Evolutionary conservation across 2,888 invertebrate species (phyloP).

Genomic region (Drosophila testacea): DNA sequence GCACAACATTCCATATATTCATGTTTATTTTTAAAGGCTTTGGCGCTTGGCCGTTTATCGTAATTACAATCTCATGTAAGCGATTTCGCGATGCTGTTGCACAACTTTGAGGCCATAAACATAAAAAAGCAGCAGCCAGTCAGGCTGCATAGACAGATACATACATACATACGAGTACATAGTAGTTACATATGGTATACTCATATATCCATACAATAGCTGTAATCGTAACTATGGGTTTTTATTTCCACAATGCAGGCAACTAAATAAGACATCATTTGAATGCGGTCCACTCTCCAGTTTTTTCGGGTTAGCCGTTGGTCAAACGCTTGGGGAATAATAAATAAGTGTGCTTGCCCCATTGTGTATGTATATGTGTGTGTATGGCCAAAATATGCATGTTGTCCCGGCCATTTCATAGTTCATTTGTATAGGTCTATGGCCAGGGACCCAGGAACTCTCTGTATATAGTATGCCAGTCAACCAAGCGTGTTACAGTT

Average conservation of each 20-base stretch:
- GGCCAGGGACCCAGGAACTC: conserved; percentile 25
- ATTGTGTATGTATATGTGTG: conserved; percentile 23
- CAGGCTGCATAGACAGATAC: conserved; percentile 31
- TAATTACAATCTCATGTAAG: conserved; percentile 81
- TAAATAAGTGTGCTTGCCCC: conserved; percentile 72
- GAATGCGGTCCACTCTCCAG: conserved; percentile 68
- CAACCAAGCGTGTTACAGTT: conserved; percentile 69
- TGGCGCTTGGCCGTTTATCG: conserved; percentile 71
- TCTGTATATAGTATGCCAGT: conserved; percentile 12
- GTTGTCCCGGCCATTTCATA: conserved; percentile 78
- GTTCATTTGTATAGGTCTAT: conserved; percentile 72
- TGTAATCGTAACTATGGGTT: conserved; percentile 47
- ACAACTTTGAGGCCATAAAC: conserved; percentile 75
- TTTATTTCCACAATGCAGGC: conserved; percentile 68
- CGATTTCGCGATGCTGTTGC: conserved; percentile 79
- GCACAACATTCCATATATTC: conserved; percentile 28
- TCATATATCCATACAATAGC: conserved; percentile 24
- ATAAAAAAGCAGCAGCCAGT: conserved; percentile 42
- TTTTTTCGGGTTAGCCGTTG: conserved; percentile 71
- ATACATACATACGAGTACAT: conserved; percentile 2
- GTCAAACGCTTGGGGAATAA: conserved; percentile 82
- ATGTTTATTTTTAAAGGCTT: conserved; percentile 67
- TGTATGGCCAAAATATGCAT: conserved; percentile 68
- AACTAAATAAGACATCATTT: conserved; percentile 80
- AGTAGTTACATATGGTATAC: conserved; percentile 2